phyloP scores from a whole-genome alignment of 2,113 vertebrate genomes.

The Chaetodon auriga region DNA sequence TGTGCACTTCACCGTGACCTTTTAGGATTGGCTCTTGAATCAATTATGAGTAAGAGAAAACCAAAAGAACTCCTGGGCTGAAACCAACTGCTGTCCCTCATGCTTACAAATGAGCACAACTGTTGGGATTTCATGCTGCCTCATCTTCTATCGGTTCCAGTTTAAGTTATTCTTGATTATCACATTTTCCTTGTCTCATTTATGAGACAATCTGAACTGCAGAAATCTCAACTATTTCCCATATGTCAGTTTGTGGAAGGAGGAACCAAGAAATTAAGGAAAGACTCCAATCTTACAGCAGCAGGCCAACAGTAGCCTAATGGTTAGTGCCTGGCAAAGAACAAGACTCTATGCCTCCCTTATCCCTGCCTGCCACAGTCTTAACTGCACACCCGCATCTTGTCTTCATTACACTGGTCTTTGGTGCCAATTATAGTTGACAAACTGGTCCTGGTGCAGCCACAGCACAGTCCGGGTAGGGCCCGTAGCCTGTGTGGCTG shows the following conservation, averaged over 20 bases:
- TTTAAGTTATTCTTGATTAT: background rate
- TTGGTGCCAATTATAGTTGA: conserved; percentile 72
- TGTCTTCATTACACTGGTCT: conserved; percentile 72
- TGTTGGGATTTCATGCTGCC: conserved; percentile 5
- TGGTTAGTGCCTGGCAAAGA: conserved; percentile 44
- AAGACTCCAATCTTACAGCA: conserved; percentile 23
- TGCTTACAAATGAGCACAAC: background rate
- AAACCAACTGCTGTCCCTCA: conserved; percentile 4
- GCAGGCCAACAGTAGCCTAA: conserved; percentile 63
- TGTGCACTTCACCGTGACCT: conserved; percentile 45
- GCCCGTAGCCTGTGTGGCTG: conserved; percentile 59
- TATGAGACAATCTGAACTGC: background rate
- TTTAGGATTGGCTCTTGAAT: conserved; percentile 38
- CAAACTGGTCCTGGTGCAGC: conserved; percentile 64
- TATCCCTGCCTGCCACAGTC: conserved; percentile 49
- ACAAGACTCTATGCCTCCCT: conserved; percentile 33
- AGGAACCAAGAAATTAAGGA: conserved; percentile 28
- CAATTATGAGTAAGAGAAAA: conserved; percentile 32
- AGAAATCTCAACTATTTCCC: conserved; percentile 24
- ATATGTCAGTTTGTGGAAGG: background rate
- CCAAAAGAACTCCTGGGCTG: conserved; percentile 15
- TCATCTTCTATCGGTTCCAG: background rate
- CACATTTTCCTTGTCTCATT: conserved; percentile 3
- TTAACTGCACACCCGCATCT: conserved; percentile 68
- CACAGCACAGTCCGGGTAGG: conserved; percentile 22